These are phyloP conservation scores for Amitus sp. DNA, from an alignment of 2,888 invertebrate genomes.

Conservation along the genomic window DNA sequence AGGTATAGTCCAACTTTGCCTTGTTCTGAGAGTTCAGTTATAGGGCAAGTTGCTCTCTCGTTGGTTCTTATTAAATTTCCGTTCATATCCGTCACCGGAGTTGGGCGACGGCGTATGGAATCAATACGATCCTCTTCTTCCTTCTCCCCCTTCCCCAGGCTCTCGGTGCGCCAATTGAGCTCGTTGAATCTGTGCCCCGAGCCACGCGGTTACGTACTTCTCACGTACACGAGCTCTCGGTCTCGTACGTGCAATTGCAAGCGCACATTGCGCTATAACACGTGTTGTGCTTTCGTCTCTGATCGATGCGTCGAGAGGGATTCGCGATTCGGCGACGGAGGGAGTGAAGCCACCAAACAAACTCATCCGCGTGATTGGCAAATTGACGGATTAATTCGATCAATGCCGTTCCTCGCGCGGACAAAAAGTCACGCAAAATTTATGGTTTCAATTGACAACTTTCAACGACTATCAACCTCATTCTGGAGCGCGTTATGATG, in stretches of 20 bases:
- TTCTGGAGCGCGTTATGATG: too few species aligned
- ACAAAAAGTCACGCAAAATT: too few species aligned
- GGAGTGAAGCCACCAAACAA: constrained; percentile 60
- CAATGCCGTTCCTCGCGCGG: constrained; percentile 51
- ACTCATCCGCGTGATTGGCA: constrained; percentile 64
- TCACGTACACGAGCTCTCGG: constrained; percentile 35
- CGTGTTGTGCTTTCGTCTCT: constrained; percentile 27
- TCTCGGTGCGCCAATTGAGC: constrained; percentile 62
- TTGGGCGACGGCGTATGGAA: constrained; percentile 51
- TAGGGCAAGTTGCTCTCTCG: constrained; percentile 14
- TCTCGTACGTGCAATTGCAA: constrained; percentile 19
- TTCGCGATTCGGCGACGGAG: constrained; percentile 27
- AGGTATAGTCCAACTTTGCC: too few species aligned
- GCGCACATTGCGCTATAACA: constrained; percentile 21
- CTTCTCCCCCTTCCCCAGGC: constrained; percentile 48
- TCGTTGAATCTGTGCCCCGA: constrained; percentile 64
- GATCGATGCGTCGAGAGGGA: constrained; percentile 27
- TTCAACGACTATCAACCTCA: too few species aligned
- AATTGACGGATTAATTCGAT: constrained; percentile 65
- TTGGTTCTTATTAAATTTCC: constrained; percentile 33
- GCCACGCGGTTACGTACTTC: constrained; percentile 59
- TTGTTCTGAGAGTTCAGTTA: too few species aligned
- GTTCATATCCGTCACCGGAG: constrained; percentile 22
- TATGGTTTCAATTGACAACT: too few species aligned
- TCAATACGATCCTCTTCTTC: constrained; percentile 56